Evolutionary conservation across 2,888 invertebrate genomes (phyloP), one percentile per base, ranked within the genome.

Genomic region (Lucinisca nassula): DNA sequence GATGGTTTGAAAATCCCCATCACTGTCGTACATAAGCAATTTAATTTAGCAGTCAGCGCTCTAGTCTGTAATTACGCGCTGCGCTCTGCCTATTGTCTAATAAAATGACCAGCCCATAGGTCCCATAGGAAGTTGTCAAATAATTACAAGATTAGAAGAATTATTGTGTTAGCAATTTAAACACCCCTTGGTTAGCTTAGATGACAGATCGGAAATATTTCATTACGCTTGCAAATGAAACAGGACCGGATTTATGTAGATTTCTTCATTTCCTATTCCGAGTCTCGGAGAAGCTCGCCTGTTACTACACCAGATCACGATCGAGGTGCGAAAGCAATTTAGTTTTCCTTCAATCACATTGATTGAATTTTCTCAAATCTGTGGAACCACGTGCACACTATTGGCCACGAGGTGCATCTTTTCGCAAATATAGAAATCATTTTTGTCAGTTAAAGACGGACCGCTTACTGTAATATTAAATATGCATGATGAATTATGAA

Each of bases 111-210:
- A 79, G 70, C 79, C 84, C 87, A 84, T 86, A 77, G 84, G 58
- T 88, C 90, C 90, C 88, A 79, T 72, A 74, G 78, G 90, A 84
- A 82, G 81, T 49, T 82, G 87, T 74, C 84, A 85, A 84, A 88
- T 90, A 86, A 90, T 90, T 90, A 90, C 84, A 73, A 76, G 70
- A 85, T 86, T 85, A 81, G 79, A 75, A 70, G 70, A 61, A 72
- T 90, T 87, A 90, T 90, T 86, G 78, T 76, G 86, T 90, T 90
- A 90, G 75, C 79, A 87, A 87, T 90, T 88, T 86, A 90, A 74
- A 82, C 78, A 84, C 78, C 73, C 81, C 49, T 75, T 67, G 75
- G 79, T 83, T 75, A 79, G 79, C 79, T 78, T 76, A 70, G 75
- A 72, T 79, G 75, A 73, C 79, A 76, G 51, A 82, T 73, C 75